Conservation (phyloP, 2,888 invertebrate genomes). For the Ellobium chinense region DNA sequence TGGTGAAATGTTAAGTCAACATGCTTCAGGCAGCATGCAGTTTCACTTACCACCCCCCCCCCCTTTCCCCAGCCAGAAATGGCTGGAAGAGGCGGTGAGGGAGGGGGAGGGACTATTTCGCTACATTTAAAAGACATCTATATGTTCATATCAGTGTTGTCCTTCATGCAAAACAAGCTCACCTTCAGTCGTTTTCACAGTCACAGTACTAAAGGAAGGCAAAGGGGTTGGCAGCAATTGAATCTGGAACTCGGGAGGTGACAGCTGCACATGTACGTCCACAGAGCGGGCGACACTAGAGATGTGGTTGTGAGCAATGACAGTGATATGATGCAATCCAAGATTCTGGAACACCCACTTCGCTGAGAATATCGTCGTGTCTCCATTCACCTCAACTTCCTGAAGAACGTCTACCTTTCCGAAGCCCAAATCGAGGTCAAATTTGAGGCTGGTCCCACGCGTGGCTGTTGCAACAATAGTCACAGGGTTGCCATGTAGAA, state of each 20-base stretch:
- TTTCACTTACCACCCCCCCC: too few relatives aligned
- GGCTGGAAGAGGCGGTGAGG: too few relatives aligned
- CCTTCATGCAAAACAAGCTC: not conserved
- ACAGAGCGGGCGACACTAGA: slow-evolving; percentile 55
- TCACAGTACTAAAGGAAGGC: slow-evolving; percentile 6
- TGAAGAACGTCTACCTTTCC: slow-evolving; percentile 16
- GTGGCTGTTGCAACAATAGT: slow-evolving; percentile 33
- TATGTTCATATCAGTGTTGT: not conserved
- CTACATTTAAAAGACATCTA: too few relatives aligned
- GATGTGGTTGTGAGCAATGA: slow-evolving; percentile 65
- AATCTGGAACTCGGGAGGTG: slow-evolving; percentile 33
- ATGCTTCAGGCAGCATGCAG: slow-evolving; percentile 1
- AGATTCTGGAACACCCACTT: slow-evolving; percentile 46
- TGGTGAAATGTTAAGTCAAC: slow-evolving; percentile 10
- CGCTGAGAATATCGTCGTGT: slow-evolving; percentile 33
- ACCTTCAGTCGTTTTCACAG: slow-evolving; percentile 28
- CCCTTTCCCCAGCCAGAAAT: too few relatives aligned
- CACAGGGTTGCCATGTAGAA: slow-evolving; percentile 30
- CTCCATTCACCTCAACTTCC: not conserved
- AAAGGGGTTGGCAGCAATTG: slow-evolving; percentile 8
- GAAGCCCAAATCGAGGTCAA: slow-evolving; percentile 54
- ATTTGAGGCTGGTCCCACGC: slow-evolving; percentile 44
- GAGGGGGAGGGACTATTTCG: too few relatives aligned
- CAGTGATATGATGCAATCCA: slow-evolving; percentile 59
- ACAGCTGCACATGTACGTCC: slow-evolving; percentile 57